Base-by-base conservation (phyloP, 2,888 invertebrate genomes). In the Serrognathus titanus region DNA sequence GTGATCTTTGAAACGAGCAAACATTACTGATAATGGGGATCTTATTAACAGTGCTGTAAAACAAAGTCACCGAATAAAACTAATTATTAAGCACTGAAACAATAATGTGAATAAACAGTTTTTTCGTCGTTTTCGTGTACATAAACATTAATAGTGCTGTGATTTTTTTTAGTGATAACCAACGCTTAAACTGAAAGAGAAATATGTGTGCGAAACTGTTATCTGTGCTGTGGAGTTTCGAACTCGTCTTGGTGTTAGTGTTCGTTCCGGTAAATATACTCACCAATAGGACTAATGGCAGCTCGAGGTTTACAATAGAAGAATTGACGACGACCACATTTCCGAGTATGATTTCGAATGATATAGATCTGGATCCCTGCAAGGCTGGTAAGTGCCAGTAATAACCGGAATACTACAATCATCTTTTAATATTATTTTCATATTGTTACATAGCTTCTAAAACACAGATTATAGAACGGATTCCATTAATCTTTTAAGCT, bases 351-450 rank as follows among this genome's bases (percentile, higher is more conserved):
- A 83, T 86, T 58, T 90, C 89, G 45, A 82, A 83, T 61, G 92
- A 92, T 74, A 77, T 89, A 63, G 89, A 92, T 73, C 80, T 90
- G 82, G 92, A 92, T 79, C 88, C 92, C 54, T 92, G 92, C 78
- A 92, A 92, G 83, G 89, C 92, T 74, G 89, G 92, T 92, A 79
- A 85, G 86, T 79, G 61, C 50, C 50, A 35, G 57, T 51, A 51
- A 12, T 43, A 43, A 43, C 43, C 20, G 43, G 43, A 43, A 31
- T 31, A 7, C 24, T 31, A 31, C 7, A 31, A 31, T 7, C 24
- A 31, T 31, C 24, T 6, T 31, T 31, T 31, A 31, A 31, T 31
- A 31, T 31, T 31, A 31, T 31, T 31, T 31, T 31, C 24, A 31
- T 31, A 31, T 31, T 31, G 24, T 31, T 31, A 31, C 1, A 7